Percentiles rank a stretch among this genome's conserved stretches.
These are phyloP conservation scores for Dione vanillae DNA, from an alignment of 2,888 invertebrate species.

Conservation along the genomic window DNA sequence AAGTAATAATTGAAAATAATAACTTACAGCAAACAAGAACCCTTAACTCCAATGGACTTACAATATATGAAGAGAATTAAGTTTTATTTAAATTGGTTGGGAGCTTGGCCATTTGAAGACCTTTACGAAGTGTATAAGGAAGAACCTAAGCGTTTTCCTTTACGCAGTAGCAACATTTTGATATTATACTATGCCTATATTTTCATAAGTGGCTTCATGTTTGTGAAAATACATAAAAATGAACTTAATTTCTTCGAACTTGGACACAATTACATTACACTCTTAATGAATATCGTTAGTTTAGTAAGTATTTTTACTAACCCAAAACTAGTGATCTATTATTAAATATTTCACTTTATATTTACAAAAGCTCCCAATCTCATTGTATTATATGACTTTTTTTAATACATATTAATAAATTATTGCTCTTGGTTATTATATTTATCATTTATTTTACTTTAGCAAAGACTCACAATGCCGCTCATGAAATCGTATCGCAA, in stretches of 20 bases:
- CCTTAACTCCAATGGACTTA: slow-evolving; percentile 24
- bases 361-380: too few relatives aligned
- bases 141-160: background rate
- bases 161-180: slow-evolving; percentile 14
- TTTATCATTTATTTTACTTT: background rate
- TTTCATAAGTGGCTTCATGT: background rate
- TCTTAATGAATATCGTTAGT: slow-evolving; percentile 12
- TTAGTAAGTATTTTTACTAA: slow-evolving; percentile 14
- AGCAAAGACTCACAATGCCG: slow-evolving; percentile 27
- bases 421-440: background rate
- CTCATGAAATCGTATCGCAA: slow-evolving; percentile 1
- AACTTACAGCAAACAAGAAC: background rate
- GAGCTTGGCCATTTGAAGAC: slow-evolving; percentile 28
- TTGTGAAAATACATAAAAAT: background rate
- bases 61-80: slow-evolving; percentile 11
- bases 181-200: background rate
- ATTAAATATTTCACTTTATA: too few relatives aligned
- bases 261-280: slow-evolving; percentile 24
- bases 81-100: slow-evolving; percentile 19
- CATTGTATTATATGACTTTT: too few relatives aligned
- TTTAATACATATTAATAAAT: too few relatives aligned
- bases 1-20: background rate
- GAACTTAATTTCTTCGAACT: slow-evolving; percentile 23
- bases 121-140: slow-evolving; percentile 19
- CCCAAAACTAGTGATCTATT: too few relatives aligned